Percentiles rank a stretch among this genome's conserved stretches.
Conservation (phyloP, 2,113 vertebrate genomes). For the Ceyx cyanopectus region DNA sequence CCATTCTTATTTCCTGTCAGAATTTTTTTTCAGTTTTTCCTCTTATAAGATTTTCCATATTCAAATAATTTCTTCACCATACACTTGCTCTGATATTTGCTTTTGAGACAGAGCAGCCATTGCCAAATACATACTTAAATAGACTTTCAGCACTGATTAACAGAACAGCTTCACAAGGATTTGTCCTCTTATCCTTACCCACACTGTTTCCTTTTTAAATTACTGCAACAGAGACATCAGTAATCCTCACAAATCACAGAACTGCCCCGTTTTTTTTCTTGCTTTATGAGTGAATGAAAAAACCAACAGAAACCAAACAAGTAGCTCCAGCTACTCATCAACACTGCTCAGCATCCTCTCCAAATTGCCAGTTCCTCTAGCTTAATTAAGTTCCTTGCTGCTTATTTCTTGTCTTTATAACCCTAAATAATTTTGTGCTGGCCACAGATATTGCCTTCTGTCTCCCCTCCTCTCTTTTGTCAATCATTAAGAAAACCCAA, state of each 20-base stretch:
- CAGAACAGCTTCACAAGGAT: not conserved
- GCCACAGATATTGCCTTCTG: not conserved
- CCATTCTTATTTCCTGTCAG: not conserved
- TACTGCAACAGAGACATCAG: not conserved
- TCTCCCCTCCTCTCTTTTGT: not conserved
- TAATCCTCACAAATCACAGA: not conserved
- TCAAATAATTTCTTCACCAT: not conserved
- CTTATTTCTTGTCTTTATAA: not conserved
- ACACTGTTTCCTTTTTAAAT: not conserved
- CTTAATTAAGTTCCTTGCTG: not conserved
- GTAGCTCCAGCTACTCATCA: not conserved
- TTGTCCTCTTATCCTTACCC: not conserved
- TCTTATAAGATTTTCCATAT: not conserved
- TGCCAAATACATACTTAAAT: not conserved
- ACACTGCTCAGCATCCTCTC: not conserved
- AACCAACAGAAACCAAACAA: not conserved
- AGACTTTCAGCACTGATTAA: not conserved
- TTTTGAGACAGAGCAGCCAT: not conserved
- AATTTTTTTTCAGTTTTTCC: not conserved
- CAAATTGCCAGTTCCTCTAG: not conserved
- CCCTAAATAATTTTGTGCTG: not conserved
- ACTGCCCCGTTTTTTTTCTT: not conserved
- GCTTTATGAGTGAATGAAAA: not conserved
- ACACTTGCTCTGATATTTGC: not conserved
- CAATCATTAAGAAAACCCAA: not conserved